A percentile compares a stretch with the other conserved stretches of the same genome.
phyloP scores from a whole-genome alignment of 2,113 vertebrate genomes.

The Electrona antarctica region DNA sequence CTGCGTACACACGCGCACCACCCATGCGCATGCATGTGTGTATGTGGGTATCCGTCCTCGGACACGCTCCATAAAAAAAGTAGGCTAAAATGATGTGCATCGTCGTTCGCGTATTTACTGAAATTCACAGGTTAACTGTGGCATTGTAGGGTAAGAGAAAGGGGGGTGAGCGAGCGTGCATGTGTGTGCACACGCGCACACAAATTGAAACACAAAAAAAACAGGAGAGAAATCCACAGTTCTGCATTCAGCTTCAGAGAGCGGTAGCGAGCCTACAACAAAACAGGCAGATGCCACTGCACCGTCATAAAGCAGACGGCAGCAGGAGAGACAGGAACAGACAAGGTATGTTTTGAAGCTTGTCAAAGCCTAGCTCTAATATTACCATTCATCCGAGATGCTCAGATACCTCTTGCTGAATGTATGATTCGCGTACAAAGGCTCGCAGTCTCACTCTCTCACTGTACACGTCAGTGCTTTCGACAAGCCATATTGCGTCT shows the following conservation, averaged over 20 bases:
- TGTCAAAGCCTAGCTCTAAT: conserved; percentile 5
- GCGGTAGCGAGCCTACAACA: conserved; percentile 26
- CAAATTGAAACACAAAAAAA: conserved; percentile 15
- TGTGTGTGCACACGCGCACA: neutral
- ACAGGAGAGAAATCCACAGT: conserved; percentile 24
- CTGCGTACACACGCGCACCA: conserved; percentile 11
- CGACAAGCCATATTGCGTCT: conserved; percentile 18
- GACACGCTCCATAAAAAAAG: conserved; percentile 13
- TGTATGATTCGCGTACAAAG: neutral
- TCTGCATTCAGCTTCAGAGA: conserved; percentile 32
- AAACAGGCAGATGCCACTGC: conserved; percentile 56
- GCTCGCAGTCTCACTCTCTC: neutral
- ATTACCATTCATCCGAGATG: neutral
- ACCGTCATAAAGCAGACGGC: conserved; percentile 60
- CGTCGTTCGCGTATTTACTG: neutral
- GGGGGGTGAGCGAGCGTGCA: neutral
- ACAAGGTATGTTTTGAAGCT: neutral
- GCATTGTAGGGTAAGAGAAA: neutral
- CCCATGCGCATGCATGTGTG: conserved; percentile 2
- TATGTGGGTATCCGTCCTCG: conserved; percentile 17
- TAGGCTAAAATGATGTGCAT: neutral
- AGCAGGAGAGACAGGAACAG: conserved; percentile 34
- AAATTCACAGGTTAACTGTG: neutral
- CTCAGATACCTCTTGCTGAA: neutral
- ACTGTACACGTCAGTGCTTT: conserved; percentile 24